Evolutionary conservation across 2,113 vertebrate genomes (phyloP).

Genomic region (Stegostoma tigrinum): DNA sequence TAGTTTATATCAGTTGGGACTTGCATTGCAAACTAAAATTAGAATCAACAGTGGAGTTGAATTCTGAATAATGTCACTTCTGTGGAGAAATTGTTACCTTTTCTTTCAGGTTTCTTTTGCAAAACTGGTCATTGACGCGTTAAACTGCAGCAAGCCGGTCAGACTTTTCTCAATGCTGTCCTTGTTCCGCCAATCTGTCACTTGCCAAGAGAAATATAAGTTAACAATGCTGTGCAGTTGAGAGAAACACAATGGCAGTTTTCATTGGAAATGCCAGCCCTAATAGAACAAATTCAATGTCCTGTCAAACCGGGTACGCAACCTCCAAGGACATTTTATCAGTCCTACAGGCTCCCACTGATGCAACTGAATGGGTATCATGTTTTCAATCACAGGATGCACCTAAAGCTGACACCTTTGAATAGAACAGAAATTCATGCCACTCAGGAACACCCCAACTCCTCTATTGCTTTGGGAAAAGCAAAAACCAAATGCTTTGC

Average conservation of each 20-base stretch:
- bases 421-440: background rate
- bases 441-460: background rate
- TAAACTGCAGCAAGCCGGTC: background rate
- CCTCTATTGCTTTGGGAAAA: background rate
- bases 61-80: background rate
- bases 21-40: background rate
- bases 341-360: background rate
- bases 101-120: background rate
- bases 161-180: background rate
- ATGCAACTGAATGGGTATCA: background rate
- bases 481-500: background rate
- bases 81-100: background rate
- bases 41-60: background rate
- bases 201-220: conserved; percentile 29
- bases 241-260: conserved; percentile 13
- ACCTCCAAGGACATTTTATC: background rate
- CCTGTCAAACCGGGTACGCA: background rate
- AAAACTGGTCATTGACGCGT: background rate
- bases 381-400: background rate
- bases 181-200: background rate
- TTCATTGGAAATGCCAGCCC: background rate
- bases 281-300: conserved; percentile 1
- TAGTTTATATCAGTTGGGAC: background rate
- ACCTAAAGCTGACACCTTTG: background rate
- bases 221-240: conserved; percentile 14